Percentiles rank a stretch among this genome's conserved stretches.
These are phyloP conservation scores for Cremastinae sp. DNA, from an alignment of 2,888 invertebrate species.

Conservation along the genomic window DNA sequence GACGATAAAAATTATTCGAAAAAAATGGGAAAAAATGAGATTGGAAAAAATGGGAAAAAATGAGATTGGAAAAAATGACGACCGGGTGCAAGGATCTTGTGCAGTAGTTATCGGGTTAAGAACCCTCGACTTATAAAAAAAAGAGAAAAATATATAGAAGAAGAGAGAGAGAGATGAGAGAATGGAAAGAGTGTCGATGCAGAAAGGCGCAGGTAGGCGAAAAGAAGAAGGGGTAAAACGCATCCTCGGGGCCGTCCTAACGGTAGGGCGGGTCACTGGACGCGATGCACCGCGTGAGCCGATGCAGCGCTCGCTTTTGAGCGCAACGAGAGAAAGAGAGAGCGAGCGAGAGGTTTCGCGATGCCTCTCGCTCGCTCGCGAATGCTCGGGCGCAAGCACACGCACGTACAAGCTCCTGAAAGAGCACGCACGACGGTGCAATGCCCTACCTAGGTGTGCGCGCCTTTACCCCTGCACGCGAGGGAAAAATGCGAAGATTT, in stretches of 20 bases:
- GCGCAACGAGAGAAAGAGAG: constrained; percentile 45
- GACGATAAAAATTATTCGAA: too few species aligned
- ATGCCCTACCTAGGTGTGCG: constrained; percentile 79
- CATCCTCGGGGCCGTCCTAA: constrained; percentile 80
- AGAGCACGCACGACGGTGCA: constrained; percentile 71
- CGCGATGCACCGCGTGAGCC: constrained; percentile 69
- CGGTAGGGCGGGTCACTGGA: constrained; percentile 81
- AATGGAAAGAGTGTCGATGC: constrained; percentile 56
- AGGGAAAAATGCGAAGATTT: constrained; percentile 61
- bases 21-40: too few species aligned
- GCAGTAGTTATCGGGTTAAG: constrained; percentile 51
- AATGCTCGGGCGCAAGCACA: constrained; percentile 59
- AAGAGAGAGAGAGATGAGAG: constrained; percentile 8
- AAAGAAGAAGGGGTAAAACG: constrained; percentile 67
- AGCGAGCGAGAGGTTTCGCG: constrained; percentile 45
- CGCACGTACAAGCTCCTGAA: not conserved
- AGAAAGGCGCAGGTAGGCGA: constrained; percentile 62
- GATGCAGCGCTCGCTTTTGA: constrained; percentile 71
- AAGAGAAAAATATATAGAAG: too few species aligned
- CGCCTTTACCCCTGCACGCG: constrained; percentile 73
- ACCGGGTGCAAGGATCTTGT: constrained; percentile 7
- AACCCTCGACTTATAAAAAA: constrained; percentile 36
- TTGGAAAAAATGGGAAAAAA: too few species aligned
- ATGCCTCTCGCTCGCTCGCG: constrained; percentile 46
- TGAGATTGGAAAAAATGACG: too few species aligned